Evolutionary conservation across 1,140 invertebrate genomes (phyloP), one percentile per base, ranked within the genome.

Genomic region (Caerostris darwini): DNA sequence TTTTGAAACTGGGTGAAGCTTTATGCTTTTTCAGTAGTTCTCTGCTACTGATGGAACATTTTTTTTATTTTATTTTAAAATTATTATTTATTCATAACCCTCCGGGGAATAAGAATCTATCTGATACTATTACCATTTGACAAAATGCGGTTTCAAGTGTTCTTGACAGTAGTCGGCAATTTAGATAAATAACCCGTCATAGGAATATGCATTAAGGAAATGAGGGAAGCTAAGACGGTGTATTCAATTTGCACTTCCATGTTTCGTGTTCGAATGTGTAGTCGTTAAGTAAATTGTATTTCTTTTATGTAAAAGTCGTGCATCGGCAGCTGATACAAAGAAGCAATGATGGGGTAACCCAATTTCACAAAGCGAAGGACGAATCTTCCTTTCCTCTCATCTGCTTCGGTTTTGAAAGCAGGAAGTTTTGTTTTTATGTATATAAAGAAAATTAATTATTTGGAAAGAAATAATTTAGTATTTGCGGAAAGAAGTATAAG

Each of bases 221-320:
- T 77, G 10, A 77, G 34, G 34, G 71, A 77, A 77, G 34, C 53
- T 10, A 77, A 77, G 71, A 53, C 19, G 34, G 34, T 53, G 71
- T 12, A 77, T 77, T 77, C 71, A 77, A 77, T 77, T 77, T 77
- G 71, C 71, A 77, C 71, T 50, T 53, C 34, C 71, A 50, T 77
- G 71, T 8, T 50, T 12, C 71, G 12, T 77, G 71, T 12, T 12
- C 5, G 3, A 77, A 50, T 77, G 71, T 19, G 53, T 10, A 12
- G 53, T 53, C 19, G 71, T 77, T 77, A 77, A 5, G 19, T 77
- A 7, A 77, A 77, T 12, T 77, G 19, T 77, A 34, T 77, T 77
- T 50, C 71, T 77, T 77, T 77, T 77, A 77, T 77, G 71, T 8
- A 12, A 77, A 34, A 77, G 7, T 77, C 71, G 71, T 77, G 71